Evolutionary conservation across 2,113 vertebrate species (phyloP).

Genomic region (Phodopus roborovskii): DNA sequence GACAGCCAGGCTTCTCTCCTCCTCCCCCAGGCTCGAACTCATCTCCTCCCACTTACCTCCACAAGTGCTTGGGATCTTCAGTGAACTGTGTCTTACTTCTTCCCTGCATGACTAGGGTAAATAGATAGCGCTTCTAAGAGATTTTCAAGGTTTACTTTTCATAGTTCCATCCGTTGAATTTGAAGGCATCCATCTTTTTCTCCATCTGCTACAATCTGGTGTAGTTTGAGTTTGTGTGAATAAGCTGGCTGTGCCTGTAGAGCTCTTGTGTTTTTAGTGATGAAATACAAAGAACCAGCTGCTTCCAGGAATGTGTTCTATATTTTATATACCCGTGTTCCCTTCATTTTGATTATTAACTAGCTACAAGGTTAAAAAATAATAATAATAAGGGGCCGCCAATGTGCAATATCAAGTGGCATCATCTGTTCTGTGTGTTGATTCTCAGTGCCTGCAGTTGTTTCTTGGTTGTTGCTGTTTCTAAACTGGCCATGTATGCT

Average conservation of each 20-base stretch:
- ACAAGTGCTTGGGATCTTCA: slow-evolving; percentile 82
- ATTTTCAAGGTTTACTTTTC: slow-evolving; percentile 82
- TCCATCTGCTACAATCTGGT: slow-evolving; percentile 79
- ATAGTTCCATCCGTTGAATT: slow-evolving; percentile 57
- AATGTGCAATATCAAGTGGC: slow-evolving; percentile 88
- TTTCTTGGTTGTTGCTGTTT: slow-evolving; percentile 80
- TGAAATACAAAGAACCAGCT: slow-evolving; percentile 75
- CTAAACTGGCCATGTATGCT: slow-evolving; percentile 78
- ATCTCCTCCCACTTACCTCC: slow-evolving; percentile 74
- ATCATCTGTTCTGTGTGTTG: slow-evolving; percentile 78
- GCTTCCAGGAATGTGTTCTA: slow-evolving; percentile 84
- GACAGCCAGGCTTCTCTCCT: neutral
- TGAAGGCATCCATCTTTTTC: slow-evolving; percentile 56
- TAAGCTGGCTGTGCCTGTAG: slow-evolving; percentile 72
- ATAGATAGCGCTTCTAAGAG: slow-evolving; percentile 84
- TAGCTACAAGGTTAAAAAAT: slow-evolving; percentile 84
- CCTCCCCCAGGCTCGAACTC: slow-evolving; percentile 80
- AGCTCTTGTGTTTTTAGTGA: slow-evolving; percentile 83
- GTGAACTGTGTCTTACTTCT: slow-evolving; percentile 83
- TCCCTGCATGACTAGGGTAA: slow-evolving; percentile 90
- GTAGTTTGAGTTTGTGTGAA: slow-evolving; percentile 83
- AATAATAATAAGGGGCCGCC: slow-evolving; percentile 82
- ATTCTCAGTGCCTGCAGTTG: slow-evolving; percentile 81
- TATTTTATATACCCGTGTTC: slow-evolving; percentile 85
- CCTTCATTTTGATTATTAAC: slow-evolving; percentile 82